Percentiles rank a stretch among this genome's conserved stretches.
These are phyloP conservation scores for Menidia menidia DNA, from an alignment of 2,797 vertebrate species.

Conservation along the genomic window DNA sequence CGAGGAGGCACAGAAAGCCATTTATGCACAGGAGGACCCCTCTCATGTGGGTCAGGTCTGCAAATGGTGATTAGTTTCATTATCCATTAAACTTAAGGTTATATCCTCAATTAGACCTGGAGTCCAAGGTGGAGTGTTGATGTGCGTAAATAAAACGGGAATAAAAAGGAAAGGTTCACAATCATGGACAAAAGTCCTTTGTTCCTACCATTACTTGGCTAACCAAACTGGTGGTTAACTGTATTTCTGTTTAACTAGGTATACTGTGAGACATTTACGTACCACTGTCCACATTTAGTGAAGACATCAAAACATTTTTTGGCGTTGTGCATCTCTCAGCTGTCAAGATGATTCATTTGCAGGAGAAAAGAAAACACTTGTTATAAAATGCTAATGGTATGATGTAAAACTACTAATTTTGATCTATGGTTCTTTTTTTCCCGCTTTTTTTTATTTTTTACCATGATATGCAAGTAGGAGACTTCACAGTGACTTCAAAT, in stretches of 20 bases:
- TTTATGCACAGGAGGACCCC: constrained; percentile 13
- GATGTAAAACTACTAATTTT: not conserved
- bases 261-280: too few species aligned
- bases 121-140: not conserved
- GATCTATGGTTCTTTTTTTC: not conserved
- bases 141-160: not conserved
- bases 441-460: not conserved
- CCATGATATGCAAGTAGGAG: constrained; percentile 2
- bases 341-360: not conserved
- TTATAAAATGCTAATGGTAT: not conserved
- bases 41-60: not conserved
- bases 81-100: too few species aligned
- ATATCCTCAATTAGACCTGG: not conserved
- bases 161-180: not conserved
- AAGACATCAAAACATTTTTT: too few species aligned
- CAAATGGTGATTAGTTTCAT: constrained; percentile 5
- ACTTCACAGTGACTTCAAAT: constrained; percentile 25
- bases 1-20: not conserved
- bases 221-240: not conserved
- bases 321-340: not conserved
- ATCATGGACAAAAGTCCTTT: not conserved
- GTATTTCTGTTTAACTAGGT: too few species aligned
- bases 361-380: not conserved
- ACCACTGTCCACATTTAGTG: too few species aligned
- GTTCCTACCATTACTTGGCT: not conserved